phyloP scores from a whole-genome alignment of 1,140 invertebrate genomes.

The Ruditapes philippinarum region DNA sequence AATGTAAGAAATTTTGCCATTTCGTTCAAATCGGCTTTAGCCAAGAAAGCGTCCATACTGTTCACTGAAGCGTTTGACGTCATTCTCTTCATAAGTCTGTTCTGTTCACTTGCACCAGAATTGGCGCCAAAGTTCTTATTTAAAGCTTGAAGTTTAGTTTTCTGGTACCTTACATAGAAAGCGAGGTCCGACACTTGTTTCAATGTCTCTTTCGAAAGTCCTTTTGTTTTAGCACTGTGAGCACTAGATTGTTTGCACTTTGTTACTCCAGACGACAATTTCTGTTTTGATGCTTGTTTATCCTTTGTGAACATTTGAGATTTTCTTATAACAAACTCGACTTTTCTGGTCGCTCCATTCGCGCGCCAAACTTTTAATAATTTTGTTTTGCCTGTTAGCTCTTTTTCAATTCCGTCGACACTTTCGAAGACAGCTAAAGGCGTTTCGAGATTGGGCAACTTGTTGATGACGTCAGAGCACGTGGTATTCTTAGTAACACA shows the following conservation, averaged over 20 bases:
- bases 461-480: slow-evolving; percentile 57
- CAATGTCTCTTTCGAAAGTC: slow-evolving; percentile 37
- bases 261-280: background rate
- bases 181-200: slow-evolving; percentile 61
- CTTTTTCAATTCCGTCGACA: slow-evolving; percentile 46
- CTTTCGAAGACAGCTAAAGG: slow-evolving; percentile 48
- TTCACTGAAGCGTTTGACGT: slow-evolving; percentile 32
- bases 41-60: slow-evolving; percentile 63
- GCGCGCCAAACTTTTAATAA: slow-evolving; percentile 54
- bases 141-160: slow-evolving; percentile 27
- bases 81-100: slow-evolving; percentile 11
- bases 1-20: slow-evolving; percentile 50
- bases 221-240: background rate
- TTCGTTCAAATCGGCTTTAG: slow-evolving; percentile 45
- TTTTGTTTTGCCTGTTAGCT: slow-evolving; percentile 50
- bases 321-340: slow-evolving; percentile 40
- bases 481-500: slow-evolving; percentile 49
- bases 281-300: background rate
- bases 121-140: background rate
- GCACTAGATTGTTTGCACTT: background rate
- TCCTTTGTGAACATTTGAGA: background rate
- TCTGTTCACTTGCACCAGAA: background rate
- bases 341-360: slow-evolving; percentile 29
- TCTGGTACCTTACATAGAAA: slow-evolving; percentile 53
- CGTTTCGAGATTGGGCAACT: slow-evolving; percentile 33